Percentiles rank a stretch among this genome's conserved stretches.
Evolutionary conservation across 2,888 invertebrate species (phyloP).

Genomic region (Pheosia tremula): DNA sequence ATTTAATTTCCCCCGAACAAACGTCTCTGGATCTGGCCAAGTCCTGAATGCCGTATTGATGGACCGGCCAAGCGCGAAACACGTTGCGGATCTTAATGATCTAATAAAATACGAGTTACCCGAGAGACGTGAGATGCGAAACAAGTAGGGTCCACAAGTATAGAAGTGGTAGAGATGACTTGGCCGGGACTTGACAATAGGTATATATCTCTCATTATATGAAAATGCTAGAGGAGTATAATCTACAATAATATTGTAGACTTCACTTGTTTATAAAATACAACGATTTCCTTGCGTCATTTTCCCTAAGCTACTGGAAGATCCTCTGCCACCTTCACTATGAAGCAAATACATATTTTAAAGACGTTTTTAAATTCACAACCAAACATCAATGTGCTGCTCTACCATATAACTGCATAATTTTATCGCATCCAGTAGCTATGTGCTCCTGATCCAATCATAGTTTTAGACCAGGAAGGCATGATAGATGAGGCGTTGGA

Average conservation of each 20-base stretch:
- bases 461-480: constrained; percentile 28
- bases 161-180: constrained; percentile 20
- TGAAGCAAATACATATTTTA: too few relatives aligned
- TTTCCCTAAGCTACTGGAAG: too few relatives aligned
- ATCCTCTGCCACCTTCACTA: too few relatives aligned
- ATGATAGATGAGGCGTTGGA: constrained; percentile 28
- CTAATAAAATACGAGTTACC: constrained; percentile 66
- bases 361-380: too few relatives aligned
- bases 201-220: too few relatives aligned
- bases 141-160: constrained; percentile 28
- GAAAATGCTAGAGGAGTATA: too few relatives aligned
- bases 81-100: constrained; percentile 64
- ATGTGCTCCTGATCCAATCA: constrained; percentile 14
- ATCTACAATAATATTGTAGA: too few relatives aligned
- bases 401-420: background rate
- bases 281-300: too few relatives aligned
- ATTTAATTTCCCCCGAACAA: constrained; percentile 37
- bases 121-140: constrained; percentile 51
- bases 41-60: constrained; percentile 57
- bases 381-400: background rate
- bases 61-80: constrained; percentile 48
- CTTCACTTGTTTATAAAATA: too few relatives aligned
- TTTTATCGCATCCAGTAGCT: constrained; percentile 11
- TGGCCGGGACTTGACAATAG: constrained; percentile 4
- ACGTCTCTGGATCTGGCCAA: constrained; percentile 19